Base-by-base conservation (phyloP, 2,888 invertebrate species). In the Tipula confusa region DNA sequence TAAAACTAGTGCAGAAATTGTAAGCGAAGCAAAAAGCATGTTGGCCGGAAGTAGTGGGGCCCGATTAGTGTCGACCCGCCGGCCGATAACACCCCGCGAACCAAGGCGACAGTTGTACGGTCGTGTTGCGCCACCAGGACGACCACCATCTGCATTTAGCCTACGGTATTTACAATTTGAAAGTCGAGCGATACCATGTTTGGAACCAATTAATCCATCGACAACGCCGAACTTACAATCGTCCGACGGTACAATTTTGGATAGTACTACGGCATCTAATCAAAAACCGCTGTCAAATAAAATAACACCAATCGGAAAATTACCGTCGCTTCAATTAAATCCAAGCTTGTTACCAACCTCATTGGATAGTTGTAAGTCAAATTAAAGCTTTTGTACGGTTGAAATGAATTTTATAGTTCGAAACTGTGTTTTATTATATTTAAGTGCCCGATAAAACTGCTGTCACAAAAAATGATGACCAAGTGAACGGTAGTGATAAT, bases 21-120 rank as follows among this genome's bases (percentile, higher is more conserved):
- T 95, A 86, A 94, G 93, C 87, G 95, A 95, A 89, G 95, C 95
- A 0, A 91, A 94, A 86, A 92, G 93, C 7, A 93, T 94, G 82
- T 89, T 92, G 84, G 88, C 88, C 36, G 89, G 86, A 81, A 85
- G 85, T 79, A n/a, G 36, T 81, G 89, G 90, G 15, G 88, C 88
- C 31, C 89, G 89, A 15, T 84, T 90, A 80, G 91, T 97, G 84
- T 93, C 93, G 87, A 96, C 96, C 82, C 93, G 94, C 84, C 91
- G 97, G n/a, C 96, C 96, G 6, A 96, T 94, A 88, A 97, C 97
- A 11, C 96, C 96, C 7, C 92, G 94, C 64, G 96, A 96, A 85
- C 93, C 95, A 64, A 94, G 95, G 85, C 91, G 96, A 36, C 93
- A 94, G 15, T 91, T 96, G 7, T 96, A 95, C 89, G 94, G 94